Conservation (phyloP, 2,797 vertebrate species). For the Coilia nasus region DNA sequence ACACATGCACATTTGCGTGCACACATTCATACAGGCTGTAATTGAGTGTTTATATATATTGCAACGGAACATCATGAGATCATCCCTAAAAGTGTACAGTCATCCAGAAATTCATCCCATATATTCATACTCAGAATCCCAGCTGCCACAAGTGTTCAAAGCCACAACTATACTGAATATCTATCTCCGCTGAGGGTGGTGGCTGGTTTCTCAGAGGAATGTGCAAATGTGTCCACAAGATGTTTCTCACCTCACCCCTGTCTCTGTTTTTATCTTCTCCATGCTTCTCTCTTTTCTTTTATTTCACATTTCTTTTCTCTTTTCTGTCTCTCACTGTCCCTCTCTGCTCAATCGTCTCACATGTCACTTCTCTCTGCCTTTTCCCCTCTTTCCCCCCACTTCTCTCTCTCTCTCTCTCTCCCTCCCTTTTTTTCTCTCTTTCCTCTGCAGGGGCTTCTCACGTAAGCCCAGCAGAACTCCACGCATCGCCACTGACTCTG, state of each 20-base stretch:
- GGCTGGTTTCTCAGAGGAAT: not conserved
- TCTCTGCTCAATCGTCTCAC: not conserved
- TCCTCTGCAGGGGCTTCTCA: constrained; percentile 66
- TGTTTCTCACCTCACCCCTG: not conserved
- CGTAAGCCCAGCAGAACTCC: constrained; percentile 78
- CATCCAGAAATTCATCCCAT: constrained; percentile 3
- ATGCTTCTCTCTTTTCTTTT: not conserved
- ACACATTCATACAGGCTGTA: not conserved
- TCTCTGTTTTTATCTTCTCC: not conserved
- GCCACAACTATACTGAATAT: not conserved
- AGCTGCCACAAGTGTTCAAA: not conserved
- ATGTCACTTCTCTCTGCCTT: not conserved
- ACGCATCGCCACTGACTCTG: constrained; percentile 88
- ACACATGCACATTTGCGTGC: not conserved
- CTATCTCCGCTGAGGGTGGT: not conserved
- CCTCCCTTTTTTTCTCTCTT: constrained; percentile 24
- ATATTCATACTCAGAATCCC: not conserved
- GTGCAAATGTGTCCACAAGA: not conserved
- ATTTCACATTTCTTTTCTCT: no score
- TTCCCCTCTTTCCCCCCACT: not conserved
- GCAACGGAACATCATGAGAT: not conserved
- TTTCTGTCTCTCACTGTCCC: no score
- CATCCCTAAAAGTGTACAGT: not conserved
- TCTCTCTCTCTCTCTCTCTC: not conserved
- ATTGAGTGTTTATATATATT: constrained; percentile 10